These are phyloP conservation scores for Podargus strigoides DNA, from an alignment of 2,797 vertebrate species.

Conservation along the genomic window DNA sequence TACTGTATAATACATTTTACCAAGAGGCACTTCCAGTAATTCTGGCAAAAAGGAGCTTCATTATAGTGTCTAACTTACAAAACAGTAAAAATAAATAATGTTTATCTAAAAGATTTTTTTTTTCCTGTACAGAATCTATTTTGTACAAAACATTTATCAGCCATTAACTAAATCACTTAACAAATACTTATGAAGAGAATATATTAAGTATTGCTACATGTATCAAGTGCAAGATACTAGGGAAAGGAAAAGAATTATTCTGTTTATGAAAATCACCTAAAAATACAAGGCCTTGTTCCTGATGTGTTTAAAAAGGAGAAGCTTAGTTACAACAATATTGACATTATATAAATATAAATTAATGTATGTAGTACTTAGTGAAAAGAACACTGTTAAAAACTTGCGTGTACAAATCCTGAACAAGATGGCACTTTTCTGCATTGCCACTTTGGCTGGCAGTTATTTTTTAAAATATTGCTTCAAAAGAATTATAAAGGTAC, in stretches of 20 bases:
- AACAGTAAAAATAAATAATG: conserved; percentile 99
- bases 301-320: conserved; percentile 65
- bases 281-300: conserved; percentile 79
- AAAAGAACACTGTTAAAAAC: conserved; percentile 69
- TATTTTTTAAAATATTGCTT: conserved; percentile 67
- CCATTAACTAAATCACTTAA: conserved; percentile 83
- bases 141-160: conserved; percentile 94
- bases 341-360: conserved; percentile 70
- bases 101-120: conserved; percentile 88
- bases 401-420: conserved; percentile 59
- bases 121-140: conserved; percentile 90
- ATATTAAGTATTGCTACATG: conserved; percentile 87
- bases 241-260: conserved; percentile 81
- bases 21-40: conserved; percentile 99
- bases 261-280: conserved; percentile 80
- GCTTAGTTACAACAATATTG: conserved; percentile 66
- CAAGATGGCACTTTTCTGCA: conserved; percentile 47
- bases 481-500: conserved; percentile 54
- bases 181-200: conserved; percentile 84
- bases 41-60: conserved; percentile 94
- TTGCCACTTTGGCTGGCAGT: conserved; percentile 61
- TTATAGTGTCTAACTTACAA: conserved; percentile 97
- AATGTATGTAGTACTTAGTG: conserved; percentile 56
- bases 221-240: conserved; percentile 87
- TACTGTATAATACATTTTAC: conserved; percentile 92